phyloP scores from a whole-genome alignment of 2,888 invertebrate genomes.

The Latrodectus hesperus region DNA sequence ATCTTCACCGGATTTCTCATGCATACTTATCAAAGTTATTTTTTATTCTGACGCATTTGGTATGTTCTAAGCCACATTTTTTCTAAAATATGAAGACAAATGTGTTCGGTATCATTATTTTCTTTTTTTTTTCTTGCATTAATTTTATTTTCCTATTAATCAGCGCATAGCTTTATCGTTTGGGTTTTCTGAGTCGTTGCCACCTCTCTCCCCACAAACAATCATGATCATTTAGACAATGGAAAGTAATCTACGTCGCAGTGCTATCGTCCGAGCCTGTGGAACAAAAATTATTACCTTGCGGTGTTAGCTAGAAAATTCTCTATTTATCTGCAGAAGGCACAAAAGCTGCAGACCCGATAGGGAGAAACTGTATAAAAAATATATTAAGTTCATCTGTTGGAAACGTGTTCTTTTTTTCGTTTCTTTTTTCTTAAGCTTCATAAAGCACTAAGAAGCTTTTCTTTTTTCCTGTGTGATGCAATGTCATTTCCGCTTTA shows the following conservation, averaged over 20 bases:
- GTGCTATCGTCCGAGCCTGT: not conserved
- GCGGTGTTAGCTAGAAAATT: conserved; percentile 30
- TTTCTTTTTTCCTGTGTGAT: conserved; percentile 25
- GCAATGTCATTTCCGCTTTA: conserved; percentile 50
- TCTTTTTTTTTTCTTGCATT: conserved; percentile 7
- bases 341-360: conserved; percentile 31
- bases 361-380: conserved; percentile 49
- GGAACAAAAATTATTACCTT: conserved; percentile 43
- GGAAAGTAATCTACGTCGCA: conserved; percentile 38
- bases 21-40: no score
- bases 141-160: conserved; percentile 37
- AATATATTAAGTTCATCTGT: conserved; percentile 56
- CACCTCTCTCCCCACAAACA: conserved; percentile 9
- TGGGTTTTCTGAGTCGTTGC: conserved; percentile 14
- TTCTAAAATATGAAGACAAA: no score
- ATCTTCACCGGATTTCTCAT: no score
- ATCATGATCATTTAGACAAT: conserved; percentile 51
- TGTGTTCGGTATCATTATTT: no score
- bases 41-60: no score
- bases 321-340: conserved; percentile 37
- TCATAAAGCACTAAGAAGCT: conserved; percentile 40
- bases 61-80: no score
- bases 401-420: conserved; percentile 16
- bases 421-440: conserved; percentile 30
- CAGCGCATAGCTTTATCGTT: conserved; percentile 24